Evolutionary conservation across 1,140 invertebrate genomes (phyloP).

Genomic region (Ceratina japonica): DNA sequence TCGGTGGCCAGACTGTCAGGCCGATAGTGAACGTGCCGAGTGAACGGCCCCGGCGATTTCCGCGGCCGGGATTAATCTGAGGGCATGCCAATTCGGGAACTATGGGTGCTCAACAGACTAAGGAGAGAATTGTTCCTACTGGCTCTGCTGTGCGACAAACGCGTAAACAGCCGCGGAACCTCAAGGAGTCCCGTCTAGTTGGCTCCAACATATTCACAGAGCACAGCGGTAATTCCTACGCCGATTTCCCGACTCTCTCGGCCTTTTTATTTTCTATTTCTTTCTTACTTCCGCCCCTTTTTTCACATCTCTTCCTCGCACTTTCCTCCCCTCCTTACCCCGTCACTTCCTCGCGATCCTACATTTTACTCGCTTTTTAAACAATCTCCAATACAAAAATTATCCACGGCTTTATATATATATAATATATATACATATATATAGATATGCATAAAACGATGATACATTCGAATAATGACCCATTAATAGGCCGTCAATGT

Average conservation of each 20-base stretch:
- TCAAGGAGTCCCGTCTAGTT: conserved; percentile 88
- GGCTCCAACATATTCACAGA: conserved; percentile 94
- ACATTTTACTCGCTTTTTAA: conserved; percentile 8
- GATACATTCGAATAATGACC: too few species aligned
- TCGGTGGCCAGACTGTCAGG: conserved; percentile 34
- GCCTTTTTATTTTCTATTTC: conserved; percentile 39
- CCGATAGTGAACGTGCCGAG: conserved; percentile 47
- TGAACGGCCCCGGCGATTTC: conserved; percentile 44
- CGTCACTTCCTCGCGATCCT: conserved; percentile 1
- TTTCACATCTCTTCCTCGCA: conserved; percentile 34
- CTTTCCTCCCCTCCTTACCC: conserved; percentile 15
- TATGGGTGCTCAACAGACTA: conserved; percentile 94
- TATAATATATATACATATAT: too few species aligned
- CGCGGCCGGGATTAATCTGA: conserved; percentile 51
- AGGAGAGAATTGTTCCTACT: conserved; percentile 86
- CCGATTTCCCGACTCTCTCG: conserved; percentile 26
- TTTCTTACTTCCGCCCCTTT: conserved; percentile 43
- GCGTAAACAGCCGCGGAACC: conserved; percentile 84
- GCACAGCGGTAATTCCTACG: conserved; percentile 86
- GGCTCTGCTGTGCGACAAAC: conserved; percentile 84
- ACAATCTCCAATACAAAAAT: too few species aligned
- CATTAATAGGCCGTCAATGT: neutral
- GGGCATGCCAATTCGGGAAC: conserved; percentile 75
- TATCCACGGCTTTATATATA: too few species aligned
- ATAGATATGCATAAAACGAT: too few species aligned